Evolutionary conservation across 2,888 invertebrate species (phyloP), one percentile per base, ranked within the genome.

Genomic region (Xestobium rufovillosum): DNA sequence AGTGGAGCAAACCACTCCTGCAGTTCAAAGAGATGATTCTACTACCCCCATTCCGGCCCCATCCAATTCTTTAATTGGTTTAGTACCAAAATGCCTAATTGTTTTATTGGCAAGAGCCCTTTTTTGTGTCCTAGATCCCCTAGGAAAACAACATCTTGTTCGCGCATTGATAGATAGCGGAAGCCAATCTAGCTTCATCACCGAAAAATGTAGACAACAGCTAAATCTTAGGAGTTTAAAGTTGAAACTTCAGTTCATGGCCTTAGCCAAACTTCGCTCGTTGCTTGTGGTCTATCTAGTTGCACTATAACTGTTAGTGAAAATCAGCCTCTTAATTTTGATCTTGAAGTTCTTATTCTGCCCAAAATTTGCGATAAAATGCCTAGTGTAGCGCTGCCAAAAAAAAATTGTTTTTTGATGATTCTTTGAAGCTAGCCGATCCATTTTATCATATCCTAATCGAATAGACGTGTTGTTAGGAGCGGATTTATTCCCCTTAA

Each of bases 291-390:
- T n/a, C 8, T 9, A n/a, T n/a, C 28, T 8, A 10, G 8, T 8
- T 28, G 28, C 11, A n/a, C 8, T 10, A 28, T 28, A n/a, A 8
- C 6, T 28, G n/a, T 10, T 28, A 6, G 11, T 8, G 11, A 28
- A 8, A 28, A 28, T n/a, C 9, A 28, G 8, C 9, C 28, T n/a
- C n/a, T n/a, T 8, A 6, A 6, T 8, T 28, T 28, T 28, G 9
- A 28, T 9, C 11, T 28, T 28, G 28, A 28, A 28, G 28, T 10
- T 10, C 8, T 28, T 10, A 11, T 28, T 28, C 11, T 28, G 28
- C 28, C 28, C 11, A 28, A 28, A 10, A 28, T 28, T 28, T 28
- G 28, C 11, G 9, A n/a, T 11, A 11, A 28, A 9, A 28, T 28
- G 11, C 28, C 28, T 6, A 28, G 6, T 10, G 8, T 9, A n/a